Conservation (phyloP, 2,797 vertebrate genomes). For the Sebastes itinus region DNA sequence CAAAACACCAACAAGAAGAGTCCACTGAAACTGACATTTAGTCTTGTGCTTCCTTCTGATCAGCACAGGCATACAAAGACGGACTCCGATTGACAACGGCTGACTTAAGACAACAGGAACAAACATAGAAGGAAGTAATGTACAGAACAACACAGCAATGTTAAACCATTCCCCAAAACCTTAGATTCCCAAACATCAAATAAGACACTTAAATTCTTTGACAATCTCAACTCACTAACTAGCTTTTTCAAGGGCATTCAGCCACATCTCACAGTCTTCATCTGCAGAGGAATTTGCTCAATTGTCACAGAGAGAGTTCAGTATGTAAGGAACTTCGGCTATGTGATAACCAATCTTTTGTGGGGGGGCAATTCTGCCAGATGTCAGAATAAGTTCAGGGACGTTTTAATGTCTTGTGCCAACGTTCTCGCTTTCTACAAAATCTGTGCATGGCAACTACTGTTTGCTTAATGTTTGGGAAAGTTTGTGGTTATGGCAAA, state of each 20-base stretch:
- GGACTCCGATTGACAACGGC: slow-evolving; percentile 24
- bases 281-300: not conserved
- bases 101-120: slow-evolving; percentile 44
- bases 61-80: slow-evolving; percentile 50
- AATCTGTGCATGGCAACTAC: not conserved
- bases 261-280: not conserved
- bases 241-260: not conserved
- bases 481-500: not conserved
- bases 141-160: slow-evolving; percentile 1
- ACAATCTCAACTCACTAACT: not conserved
- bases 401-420: not conserved
- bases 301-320: not conserved
- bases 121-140: slow-evolving; percentile 16
- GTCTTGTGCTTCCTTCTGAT: slow-evolving; percentile 63
- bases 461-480: not conserved
- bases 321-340: not conserved
- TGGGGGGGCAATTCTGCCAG: not conserved
- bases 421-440: not conserved
- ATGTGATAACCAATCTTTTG: not conserved
- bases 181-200: not conserved
- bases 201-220: not conserved
- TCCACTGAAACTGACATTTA: slow-evolving; percentile 54
- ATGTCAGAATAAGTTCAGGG: not conserved
- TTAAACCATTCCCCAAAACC: not conserved
- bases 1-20: slow-evolving; percentile 45